Conservation (phyloP, 2,797 vertebrate genomes). For the Megaceryle alcyon region DNA sequence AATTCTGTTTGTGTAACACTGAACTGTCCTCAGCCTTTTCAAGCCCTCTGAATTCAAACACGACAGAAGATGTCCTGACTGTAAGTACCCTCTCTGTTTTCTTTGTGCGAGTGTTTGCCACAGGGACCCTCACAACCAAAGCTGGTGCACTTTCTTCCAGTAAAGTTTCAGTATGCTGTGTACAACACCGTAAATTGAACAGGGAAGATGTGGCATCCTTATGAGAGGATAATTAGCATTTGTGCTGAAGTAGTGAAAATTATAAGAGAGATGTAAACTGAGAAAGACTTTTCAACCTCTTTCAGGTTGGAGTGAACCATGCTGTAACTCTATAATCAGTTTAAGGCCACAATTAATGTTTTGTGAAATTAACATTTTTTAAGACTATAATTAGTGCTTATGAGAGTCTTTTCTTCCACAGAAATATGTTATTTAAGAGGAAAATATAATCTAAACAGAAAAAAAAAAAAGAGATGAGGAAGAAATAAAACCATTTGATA, state of each 20-base stretch:
- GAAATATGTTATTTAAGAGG: neutral
- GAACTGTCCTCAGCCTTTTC: neutral
- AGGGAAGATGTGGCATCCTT: neutral
- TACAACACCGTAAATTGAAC: neutral
- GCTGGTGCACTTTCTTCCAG: neutral
- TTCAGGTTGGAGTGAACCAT: neutral
- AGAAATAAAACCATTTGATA: neutral
- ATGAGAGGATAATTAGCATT: neutral
- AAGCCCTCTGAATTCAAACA: neutral
- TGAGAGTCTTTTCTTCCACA: neutral
- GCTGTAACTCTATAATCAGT: neutral
- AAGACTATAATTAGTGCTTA: neutral
- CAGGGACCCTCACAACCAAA: accelerated
- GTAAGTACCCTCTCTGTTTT: neutral
- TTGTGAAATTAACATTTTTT: neutral
- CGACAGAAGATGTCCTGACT: neutral
- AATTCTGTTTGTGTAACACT: neutral
- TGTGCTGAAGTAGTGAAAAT: neutral
- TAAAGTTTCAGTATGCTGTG: neutral
- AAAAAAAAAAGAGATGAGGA: neutral
- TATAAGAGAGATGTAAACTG: neutral
- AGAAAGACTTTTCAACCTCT: neutral
- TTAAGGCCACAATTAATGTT: neutral
- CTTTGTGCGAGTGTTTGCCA: neutral
- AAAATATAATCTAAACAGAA: neutral